Evolutionary conservation across 2,113 vertebrate genomes (phyloP), one percentile per base, ranked within the genome.

Genomic region (Nicator chloris): DNA sequence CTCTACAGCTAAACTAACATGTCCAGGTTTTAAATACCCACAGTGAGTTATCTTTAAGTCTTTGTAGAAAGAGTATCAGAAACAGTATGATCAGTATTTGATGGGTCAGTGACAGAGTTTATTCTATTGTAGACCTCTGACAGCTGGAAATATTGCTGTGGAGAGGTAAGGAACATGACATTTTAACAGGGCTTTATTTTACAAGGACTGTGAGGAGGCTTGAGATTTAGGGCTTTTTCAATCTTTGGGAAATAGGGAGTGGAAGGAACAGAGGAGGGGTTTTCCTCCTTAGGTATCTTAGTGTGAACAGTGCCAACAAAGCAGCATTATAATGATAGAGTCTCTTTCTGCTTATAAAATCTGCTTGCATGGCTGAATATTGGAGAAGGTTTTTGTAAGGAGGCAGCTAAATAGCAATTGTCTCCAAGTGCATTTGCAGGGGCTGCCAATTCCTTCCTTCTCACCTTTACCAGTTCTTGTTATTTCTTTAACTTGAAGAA

Each of bases 261-360:
- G 27, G 37, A 60, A 37, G 57, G 60, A 71, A 9, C 31, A 53
- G 40, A 76, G 56, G 14, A 59, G 30, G 28, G 21, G 1, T 45
- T 86, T 88, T 61, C 22, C 7, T 69, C 33, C 26, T 65, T 40
- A 2, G 17, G 70, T 71, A 10, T 63, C 21, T 59, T 24, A 7
- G 39, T 27, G 9, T 37, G n/a, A 64, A 33, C 27, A 26, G 59
- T 39, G 84, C 69, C 0, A 0, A 6, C 15, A 6, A 15, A 88
- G 77, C 51, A 37, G 49, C 65, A 37, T 16, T 60, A 35, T 60
- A 30, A 24, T 31, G 40, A n/a, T 7, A 22, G 35, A 72, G 35
- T 33, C 60, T 64, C 15, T 70, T 70, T 72, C 64, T 79, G 79
- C 82, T 75, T 53, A 1, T 53, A 45, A 87, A 87, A 66, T 40